Evolutionary conservation across 2,888 invertebrate species (phyloP).

Genomic region (Parnassius glacialis): DNA sequence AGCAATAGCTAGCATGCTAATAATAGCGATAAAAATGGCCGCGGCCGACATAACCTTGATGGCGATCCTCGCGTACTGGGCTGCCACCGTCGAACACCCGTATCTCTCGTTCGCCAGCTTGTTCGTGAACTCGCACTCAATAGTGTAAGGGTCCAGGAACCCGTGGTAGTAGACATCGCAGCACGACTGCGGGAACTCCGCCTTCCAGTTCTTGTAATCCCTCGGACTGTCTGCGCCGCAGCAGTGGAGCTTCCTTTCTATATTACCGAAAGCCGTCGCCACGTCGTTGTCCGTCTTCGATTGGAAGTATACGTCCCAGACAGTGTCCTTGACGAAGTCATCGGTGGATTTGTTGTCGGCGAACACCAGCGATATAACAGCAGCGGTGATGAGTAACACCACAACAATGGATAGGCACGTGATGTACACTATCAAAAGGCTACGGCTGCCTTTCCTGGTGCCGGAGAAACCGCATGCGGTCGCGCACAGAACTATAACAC

Average conservation of each 20-base stretch:
- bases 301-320: slow-evolving; percentile 66
- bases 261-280: slow-evolving; percentile 48
- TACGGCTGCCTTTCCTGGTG: slow-evolving; percentile 50
- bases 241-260: slow-evolving; percentile 67
- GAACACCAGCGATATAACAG: slow-evolving; percentile 57
- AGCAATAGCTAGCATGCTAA: slow-evolving; percentile 51
- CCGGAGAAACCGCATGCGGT: slow-evolving; percentile 62
- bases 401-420: slow-evolving; percentile 49
- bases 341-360: slow-evolving; percentile 59
- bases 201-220: slow-evolving; percentile 66
- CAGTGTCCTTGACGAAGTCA: slow-evolving; percentile 62
- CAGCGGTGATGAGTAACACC: slow-evolving; percentile 46
- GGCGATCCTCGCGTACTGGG: slow-evolving; percentile 58
- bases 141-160: slow-evolving; percentile 55
- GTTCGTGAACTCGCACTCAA: slow-evolving; percentile 67
- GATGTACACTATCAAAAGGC: slow-evolving; percentile 50
- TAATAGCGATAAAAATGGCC: slow-evolving; percentile 53
- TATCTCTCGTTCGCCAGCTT: slow-evolving; percentile 68
- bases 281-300: slow-evolving; percentile 51
- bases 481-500: slow-evolving; percentile 53
- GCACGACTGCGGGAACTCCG: slow-evolving; percentile 65
- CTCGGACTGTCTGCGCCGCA: slow-evolving; percentile 67
- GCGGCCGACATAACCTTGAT: slow-evolving; percentile 56
- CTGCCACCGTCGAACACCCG: slow-evolving; percentile 63
- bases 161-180: slow-evolving; percentile 68